Evolutionary conservation across 2,113 vertebrate genomes (phyloP).

Genomic region (Rana temporaria): DNA sequence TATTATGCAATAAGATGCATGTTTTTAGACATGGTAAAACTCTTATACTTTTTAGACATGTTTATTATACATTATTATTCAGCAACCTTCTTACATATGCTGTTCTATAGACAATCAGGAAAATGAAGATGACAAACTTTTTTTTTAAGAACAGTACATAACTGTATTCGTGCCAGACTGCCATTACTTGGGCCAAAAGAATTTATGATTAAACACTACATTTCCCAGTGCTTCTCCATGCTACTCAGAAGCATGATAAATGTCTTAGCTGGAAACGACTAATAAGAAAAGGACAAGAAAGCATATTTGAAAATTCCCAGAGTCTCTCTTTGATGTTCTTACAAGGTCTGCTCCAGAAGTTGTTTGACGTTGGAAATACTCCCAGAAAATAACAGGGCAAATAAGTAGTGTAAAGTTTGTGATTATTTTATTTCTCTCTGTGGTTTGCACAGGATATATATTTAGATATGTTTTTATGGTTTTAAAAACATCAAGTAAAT

Average conservation of each 20-base stretch:
- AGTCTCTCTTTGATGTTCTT: conserved; percentile 54
- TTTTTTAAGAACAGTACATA: conserved; percentile 22
- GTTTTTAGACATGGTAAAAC: background rate
- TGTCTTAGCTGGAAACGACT: conserved; percentile 57
- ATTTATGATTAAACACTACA: conserved; percentile 53
- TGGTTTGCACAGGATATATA: background rate
- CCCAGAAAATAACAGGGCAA: conserved; percentile 49
- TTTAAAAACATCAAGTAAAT: no score
- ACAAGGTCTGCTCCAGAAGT: conserved; percentile 39
- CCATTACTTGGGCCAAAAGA: conserved; percentile 49
- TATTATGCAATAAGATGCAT: conserved; percentile 4
- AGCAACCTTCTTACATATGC: background rate
- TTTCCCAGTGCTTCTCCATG: conserved; percentile 47
- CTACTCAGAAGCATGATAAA: conserved; percentile 50
- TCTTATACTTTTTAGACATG: background rate
- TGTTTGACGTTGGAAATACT: conserved; percentile 49
- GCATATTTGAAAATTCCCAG: conserved; percentile 47
- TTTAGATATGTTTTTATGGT: no score
- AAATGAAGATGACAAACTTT: conserved; percentile 49
- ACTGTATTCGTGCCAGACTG: conserved; percentile 42
- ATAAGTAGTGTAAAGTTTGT: conserved; percentile 8
- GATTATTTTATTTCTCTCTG: conserved; percentile 21
- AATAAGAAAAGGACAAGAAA: conserved; percentile 52
- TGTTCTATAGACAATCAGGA: conserved; percentile 19
- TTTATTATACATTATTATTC: background rate